Conservation (phyloP, 2,113 vertebrate genomes). For the Ceyx cyanopectus region DNA sequence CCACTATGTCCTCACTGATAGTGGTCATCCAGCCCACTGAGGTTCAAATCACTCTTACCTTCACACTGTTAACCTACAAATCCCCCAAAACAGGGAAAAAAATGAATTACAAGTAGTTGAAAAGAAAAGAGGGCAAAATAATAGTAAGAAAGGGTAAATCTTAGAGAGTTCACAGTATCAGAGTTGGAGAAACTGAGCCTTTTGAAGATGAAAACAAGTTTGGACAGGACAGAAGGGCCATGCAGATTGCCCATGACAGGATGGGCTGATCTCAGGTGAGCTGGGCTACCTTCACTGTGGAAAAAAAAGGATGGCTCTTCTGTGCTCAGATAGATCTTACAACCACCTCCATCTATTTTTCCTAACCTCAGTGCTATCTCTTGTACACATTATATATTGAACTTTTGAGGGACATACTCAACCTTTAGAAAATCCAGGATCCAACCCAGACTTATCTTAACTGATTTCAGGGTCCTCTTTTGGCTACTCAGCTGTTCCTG, state of each 20-base stretch:
- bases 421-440: neutral
- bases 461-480: neutral
- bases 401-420: neutral
- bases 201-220: neutral
- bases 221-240: neutral
- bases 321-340: neutral
- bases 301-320: neutral
- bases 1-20: neutral
- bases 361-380: neutral
- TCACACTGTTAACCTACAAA: neutral
- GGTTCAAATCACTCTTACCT: neutral
- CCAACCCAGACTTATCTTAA: neutral
- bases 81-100: accelerated
- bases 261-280: neutral
- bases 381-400: neutral
- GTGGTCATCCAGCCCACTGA: neutral
- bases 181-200: neutral
- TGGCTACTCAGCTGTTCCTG: neutral
- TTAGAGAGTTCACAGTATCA: neutral
- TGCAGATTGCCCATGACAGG: accelerated
- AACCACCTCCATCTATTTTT: neutral
- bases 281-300: neutral
- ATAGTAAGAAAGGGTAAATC: neutral
- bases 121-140: neutral
- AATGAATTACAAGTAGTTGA: neutral